phyloP scores from a whole-genome alignment of 1,140 invertebrate species.

The Laodelphax striatellus region DNA sequence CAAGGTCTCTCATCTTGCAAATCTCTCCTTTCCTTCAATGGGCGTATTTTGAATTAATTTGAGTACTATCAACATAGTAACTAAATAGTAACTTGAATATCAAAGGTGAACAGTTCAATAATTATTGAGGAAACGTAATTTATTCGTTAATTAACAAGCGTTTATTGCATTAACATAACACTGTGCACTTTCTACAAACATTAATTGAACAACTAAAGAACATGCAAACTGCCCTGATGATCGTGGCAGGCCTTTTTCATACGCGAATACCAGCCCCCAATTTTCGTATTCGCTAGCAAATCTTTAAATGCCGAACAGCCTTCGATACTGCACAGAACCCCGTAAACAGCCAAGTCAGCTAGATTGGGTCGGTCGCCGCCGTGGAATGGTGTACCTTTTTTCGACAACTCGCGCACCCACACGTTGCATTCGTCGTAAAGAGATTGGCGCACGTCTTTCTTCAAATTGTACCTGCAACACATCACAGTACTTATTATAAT shows the following conservation, averaged over 20 bases:
- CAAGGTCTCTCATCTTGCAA: too few relatives aligned
- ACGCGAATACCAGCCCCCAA: conserved; percentile 41
- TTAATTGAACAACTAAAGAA: too few relatives aligned
- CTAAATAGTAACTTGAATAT: too few relatives aligned
- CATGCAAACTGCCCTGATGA: not conserved
- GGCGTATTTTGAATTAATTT: too few relatives aligned
- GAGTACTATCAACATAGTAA: too few relatives aligned
- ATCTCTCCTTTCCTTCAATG: too few relatives aligned
- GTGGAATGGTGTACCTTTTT: conserved; percentile 59
- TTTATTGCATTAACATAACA: too few relatives aligned
- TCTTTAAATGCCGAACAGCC: conserved; percentile 89
- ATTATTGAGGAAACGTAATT: too few relatives aligned
- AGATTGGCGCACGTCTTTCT: conserved; percentile 78
- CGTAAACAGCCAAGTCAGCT: conserved; percentile 88
- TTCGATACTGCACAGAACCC: conserved; percentile 88
- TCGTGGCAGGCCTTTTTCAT: conserved; percentile 6
- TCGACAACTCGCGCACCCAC: conserved; percentile 63
- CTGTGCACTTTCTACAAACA: too few relatives aligned
- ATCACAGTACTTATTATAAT: not conserved
- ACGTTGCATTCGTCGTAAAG: conserved; percentile 79
- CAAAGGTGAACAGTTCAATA: too few relatives aligned
- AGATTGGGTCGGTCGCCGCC: conserved; percentile 81
- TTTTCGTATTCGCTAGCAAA: conserved; percentile 55
- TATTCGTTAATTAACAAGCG: too few relatives aligned
- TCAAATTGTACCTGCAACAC: conserved; percentile 58